Conservation (phyloP, 2,113 vertebrate genomes). For the Poecile atricapillus region DNA sequence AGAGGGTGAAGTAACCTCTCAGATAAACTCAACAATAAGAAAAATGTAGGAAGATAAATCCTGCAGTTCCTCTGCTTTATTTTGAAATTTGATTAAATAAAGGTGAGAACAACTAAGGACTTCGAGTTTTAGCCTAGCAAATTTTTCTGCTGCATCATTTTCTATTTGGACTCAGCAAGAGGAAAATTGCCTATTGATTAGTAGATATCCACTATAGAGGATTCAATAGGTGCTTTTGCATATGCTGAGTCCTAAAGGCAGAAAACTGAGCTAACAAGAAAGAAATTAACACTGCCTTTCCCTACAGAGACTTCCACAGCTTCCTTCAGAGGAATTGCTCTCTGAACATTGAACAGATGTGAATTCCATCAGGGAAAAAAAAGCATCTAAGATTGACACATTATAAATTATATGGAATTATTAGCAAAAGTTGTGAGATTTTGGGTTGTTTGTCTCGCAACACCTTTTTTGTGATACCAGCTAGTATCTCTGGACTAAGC, state of each 20-base stretch:
- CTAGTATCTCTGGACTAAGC: not conserved
- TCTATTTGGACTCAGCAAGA: slow-evolving; percentile 41
- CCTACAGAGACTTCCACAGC: not conserved
- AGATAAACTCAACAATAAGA: not conserved
- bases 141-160: slow-evolving; percentile 56
- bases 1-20: not conserved
- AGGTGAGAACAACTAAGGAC: not conserved
- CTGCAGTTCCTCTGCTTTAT: not conserved
- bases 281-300: not conserved
- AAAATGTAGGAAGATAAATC: not conserved
- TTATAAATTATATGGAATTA: not conserved
- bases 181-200: slow-evolving; percentile 50
- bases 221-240: slow-evolving; percentile 45
- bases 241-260: slow-evolving; percentile 20
- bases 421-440: not conserved
- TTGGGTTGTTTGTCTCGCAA: not conserved
- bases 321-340: not conserved
- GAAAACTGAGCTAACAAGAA: not conserved
- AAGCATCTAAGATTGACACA: not conserved
- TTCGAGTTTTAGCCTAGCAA: not conserved
- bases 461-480: not conserved
- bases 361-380: not conserved
- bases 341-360: not conserved
- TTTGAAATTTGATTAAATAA: not conserved
- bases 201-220: not conserved